A percentile compares a stretch with the other conserved stretches of the same genome.
Conservation (phyloP, 2,113 vertebrate species). For the Callaeas wilsoni region DNA sequence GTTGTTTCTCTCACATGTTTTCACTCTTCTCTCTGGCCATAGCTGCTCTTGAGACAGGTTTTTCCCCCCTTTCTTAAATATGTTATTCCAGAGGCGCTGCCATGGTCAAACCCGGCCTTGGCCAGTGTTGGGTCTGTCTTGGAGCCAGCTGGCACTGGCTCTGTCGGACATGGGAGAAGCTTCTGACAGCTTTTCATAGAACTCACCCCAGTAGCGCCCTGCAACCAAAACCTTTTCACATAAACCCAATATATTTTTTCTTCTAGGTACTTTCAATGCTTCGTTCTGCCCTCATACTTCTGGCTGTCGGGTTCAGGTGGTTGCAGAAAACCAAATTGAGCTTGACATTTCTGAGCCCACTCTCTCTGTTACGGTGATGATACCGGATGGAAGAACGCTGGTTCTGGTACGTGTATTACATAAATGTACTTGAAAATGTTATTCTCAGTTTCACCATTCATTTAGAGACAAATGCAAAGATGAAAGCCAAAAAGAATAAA, state of each 20-base stretch:
- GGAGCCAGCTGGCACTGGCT: neutral
- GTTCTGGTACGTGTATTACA: conserved; percentile 75
- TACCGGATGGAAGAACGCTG: conserved; percentile 80
- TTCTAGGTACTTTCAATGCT: conserved; percentile 80
- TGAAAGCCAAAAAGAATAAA: neutral
- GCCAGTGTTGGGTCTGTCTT: neutral
- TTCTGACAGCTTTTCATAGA: neutral
- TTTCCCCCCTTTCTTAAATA: neutral
- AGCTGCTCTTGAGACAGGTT: neutral
- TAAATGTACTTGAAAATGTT: neutral
- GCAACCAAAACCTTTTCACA: neutral
- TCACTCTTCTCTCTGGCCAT: neutral
- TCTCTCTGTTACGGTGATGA: conserved; percentile 75
- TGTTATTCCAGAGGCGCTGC: neutral
- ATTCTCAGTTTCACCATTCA: neutral
- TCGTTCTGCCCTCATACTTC: conserved; percentile 85
- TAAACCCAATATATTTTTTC: neutral
- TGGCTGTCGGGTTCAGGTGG: conserved; percentile 83
- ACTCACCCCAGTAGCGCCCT: neutral
- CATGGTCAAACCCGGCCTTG: neutral
- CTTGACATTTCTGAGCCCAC: conserved; percentile 73
- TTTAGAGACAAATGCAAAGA: neutral
- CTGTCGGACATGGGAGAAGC: neutral
- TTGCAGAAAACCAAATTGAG: conserved; percentile 73
- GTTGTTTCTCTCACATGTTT: neutral